Conservation (phyloP, 2,113 vertebrate genomes). For the Corynorhinus townsendii region DNA sequence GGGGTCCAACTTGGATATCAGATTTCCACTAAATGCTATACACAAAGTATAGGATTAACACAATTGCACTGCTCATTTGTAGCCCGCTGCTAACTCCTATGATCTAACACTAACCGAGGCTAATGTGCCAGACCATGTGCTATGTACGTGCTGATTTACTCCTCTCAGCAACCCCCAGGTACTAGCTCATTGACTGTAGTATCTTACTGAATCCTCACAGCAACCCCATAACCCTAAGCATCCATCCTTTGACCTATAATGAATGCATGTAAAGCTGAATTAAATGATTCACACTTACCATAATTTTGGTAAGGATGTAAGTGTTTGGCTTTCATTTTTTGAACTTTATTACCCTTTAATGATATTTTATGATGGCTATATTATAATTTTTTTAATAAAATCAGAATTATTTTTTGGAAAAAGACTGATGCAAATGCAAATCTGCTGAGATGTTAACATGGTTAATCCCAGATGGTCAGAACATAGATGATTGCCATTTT, state of each 20-base stretch:
- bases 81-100: neutral
- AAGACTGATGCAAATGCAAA: neutral
- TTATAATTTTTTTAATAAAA: conserved; percentile 2
- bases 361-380: neutral
- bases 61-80: neutral
- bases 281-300: neutral
- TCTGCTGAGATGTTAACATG: neutral
- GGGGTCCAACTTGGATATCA: neutral
- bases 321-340: neutral
- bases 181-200: too few species aligned
- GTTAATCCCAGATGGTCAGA: neutral
- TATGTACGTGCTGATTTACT: neutral
- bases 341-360: neutral
- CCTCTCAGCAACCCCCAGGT: neutral
- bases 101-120: neutral
- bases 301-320: neutral
- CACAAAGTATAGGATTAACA: neutral
- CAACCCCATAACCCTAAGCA: neutral
- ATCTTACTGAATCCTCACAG: neutral
- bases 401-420: neutral
- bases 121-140: neutral
- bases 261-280: neutral
- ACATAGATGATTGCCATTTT: neutral
- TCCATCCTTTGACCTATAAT: neutral
- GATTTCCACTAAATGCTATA: neutral